Percentiles rank a stretch among this genome's conserved stretches.
Conservation (phyloP, 2,888 invertebrate species). For the Cantharis nigra region DNA sequence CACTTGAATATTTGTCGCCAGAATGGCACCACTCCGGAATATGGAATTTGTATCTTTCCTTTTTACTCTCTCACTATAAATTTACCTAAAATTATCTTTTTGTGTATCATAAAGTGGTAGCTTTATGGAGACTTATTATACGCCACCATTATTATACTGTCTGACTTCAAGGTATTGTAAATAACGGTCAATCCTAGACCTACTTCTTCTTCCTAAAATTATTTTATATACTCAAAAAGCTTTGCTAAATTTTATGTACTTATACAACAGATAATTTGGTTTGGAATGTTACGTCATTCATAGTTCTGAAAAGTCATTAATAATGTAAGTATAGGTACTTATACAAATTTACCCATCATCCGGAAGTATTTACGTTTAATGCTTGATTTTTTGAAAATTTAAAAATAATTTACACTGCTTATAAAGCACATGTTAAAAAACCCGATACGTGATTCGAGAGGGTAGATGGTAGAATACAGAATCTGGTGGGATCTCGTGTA, state of each 20-base stretch:
- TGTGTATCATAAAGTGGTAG: slow-evolving; percentile 8
- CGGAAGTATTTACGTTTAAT: background rate
- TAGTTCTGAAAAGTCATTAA: background rate
- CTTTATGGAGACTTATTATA: slow-evolving; percentile 9
- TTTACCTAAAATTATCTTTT: background rate
- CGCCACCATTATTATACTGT: slow-evolving; percentile 12
- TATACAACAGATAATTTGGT: background rate
- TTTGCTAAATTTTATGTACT: background rate
- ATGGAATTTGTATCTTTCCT: slow-evolving; percentile 1
- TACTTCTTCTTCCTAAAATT: background rate
- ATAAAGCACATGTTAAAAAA: background rate
- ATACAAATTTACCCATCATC: background rate
- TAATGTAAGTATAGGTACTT: background rate
- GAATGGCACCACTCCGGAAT: slow-evolving; percentile 22
- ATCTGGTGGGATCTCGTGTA: slow-evolving; percentile 16
- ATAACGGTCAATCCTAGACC: background rate
- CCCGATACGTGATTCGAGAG: background rate
- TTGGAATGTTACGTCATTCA: background rate
- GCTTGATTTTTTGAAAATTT: background rate
- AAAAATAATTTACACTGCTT: background rate
- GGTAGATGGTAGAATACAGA: slow-evolving; percentile 3
- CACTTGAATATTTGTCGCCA: slow-evolving; percentile 32
- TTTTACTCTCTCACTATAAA: background rate
- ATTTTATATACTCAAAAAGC: background rate
- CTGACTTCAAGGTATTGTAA: background rate